A percentile compares a stretch with the other conserved stretches of the same genome.
Conservation (phyloP, 2,888 invertebrate genomes). For the Mamestra brassicae region DNA sequence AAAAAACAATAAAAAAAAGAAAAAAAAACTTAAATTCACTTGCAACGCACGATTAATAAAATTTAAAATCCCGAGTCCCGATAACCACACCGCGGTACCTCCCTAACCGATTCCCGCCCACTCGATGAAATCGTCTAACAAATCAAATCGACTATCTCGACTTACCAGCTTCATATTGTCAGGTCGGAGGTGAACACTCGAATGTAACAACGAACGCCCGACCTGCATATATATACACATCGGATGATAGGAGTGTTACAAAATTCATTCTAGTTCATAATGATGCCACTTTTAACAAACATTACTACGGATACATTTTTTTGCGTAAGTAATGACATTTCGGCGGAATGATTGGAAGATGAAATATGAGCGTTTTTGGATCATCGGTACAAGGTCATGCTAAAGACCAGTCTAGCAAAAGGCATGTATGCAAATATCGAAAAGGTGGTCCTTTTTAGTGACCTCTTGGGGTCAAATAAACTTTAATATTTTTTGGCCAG, state of each 20-base stretch:
- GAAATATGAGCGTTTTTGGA: conserved; percentile 40
- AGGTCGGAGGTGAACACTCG: conserved; percentile 84
- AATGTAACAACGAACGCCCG: conserved; percentile 77
- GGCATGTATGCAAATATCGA: neutral
- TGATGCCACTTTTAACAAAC: conserved; percentile 82
- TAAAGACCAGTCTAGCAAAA: neutral
- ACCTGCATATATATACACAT: conserved; percentile 81
- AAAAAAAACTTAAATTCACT: conserved; percentile 10
- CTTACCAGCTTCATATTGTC: conserved; percentile 87
- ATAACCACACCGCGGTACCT: conserved; percentile 51
- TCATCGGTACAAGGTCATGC: conserved; percentile 27
- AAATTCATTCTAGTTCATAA: conserved; percentile 84
- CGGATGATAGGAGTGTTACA: conserved; percentile 76
- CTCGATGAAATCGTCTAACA: conserved; percentile 47
- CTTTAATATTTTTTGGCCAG: too few species aligned
- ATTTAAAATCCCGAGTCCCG: conserved; percentile 5
- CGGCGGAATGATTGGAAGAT: conserved; percentile 47
- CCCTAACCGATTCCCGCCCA: conserved; percentile 46
- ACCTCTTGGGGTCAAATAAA: neutral
- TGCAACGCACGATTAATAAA: neutral
- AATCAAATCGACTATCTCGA: conserved; percentile 64
- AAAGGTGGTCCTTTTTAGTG: neutral
- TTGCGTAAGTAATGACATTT: conserved; percentile 73
- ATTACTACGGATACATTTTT: conserved; percentile 73
- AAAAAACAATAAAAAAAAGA: neutral